Evolutionary conservation across 2,113 vertebrate genomes (phyloP).

Genomic region (Ophiodon elongatus): DNA sequence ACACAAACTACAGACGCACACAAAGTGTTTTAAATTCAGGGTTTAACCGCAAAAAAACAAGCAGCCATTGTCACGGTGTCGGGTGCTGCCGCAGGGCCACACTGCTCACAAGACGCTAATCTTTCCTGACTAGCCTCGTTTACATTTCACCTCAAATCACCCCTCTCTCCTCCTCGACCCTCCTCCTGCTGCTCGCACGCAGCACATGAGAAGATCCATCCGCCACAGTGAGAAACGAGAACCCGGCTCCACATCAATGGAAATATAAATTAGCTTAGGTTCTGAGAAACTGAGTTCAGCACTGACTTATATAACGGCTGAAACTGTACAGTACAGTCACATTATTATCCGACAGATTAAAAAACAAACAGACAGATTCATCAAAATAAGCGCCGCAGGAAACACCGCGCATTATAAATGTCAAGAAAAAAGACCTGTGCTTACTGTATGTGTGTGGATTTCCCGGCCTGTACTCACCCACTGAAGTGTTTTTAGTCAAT

Average conservation of each 20-base stretch:
- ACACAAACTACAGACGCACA: background rate
- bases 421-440: background rate
- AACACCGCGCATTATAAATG: background rate
- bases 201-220: constrained; percentile 39
- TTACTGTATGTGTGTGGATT: background rate
- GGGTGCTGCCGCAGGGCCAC: constrained; percentile 16
- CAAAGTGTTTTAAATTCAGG: constrained; percentile 6
- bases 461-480: background rate
- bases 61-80: constrained; percentile 42
- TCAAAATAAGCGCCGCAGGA: background rate
- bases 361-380: too few relatives aligned
- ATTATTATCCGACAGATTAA: background rate
- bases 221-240: constrained; percentile 35
- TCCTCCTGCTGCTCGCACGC: constrained; percentile 23
- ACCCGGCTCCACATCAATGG: constrained; percentile 15
- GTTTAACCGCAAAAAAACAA: constrained; percentile 32
- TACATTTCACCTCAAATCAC: constrained; percentile 73
- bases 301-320: constrained; percentile 9
- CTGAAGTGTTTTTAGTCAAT: background rate
- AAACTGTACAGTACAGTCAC: background rate
- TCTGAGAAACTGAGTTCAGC: background rate
- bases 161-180: constrained; percentile 39
- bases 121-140: constrained; percentile 56
- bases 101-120: constrained; percentile 62
- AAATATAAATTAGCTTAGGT: constrained; percentile 49